These are phyloP conservation scores for Columba guinea DNA, from an alignment of 2,797 vertebrate genomes.

Conservation along the genomic window DNA sequence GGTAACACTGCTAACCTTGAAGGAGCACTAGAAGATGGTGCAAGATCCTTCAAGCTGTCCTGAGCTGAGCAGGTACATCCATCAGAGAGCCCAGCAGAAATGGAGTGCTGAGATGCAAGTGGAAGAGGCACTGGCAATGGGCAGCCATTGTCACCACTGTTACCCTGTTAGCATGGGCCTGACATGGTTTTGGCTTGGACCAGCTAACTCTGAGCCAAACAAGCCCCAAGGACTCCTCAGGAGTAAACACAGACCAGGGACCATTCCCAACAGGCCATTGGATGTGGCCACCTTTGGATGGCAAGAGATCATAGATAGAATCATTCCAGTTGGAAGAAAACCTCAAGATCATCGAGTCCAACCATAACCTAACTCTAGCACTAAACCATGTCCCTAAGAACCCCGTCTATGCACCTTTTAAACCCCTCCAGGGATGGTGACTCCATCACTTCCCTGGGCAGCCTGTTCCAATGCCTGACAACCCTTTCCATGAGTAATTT, in stretches of 20 bases:
- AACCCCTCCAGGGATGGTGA: too few relatives aligned
- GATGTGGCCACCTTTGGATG: not conserved
- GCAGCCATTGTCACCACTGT: not conserved
- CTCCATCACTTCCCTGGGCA: too few relatives aligned
- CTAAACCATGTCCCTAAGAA: too few relatives aligned
- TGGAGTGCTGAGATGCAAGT: not conserved
- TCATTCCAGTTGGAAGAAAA: too few relatives aligned
- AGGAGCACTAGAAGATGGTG: not conserved
- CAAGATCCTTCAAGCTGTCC: not conserved
- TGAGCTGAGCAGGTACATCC: not conserved
- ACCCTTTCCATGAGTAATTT: too few relatives aligned
- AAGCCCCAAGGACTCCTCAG: too few relatives aligned
- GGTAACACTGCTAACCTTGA: not conserved
- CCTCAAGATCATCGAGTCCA: too few relatives aligned
- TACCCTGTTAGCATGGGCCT: not conserved
- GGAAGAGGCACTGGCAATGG: not conserved
- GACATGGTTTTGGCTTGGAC: not conserved
- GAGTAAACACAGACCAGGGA: not conserved
- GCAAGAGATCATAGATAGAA: not conserved
- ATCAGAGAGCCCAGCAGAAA: not conserved
- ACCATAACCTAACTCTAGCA: too few relatives aligned
- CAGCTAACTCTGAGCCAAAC: not conserved
- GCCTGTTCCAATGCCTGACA: too few relatives aligned
- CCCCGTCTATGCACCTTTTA: too few relatives aligned
- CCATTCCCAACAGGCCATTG: not conserved